Conservation (phyloP, 2,113 vertebrate species). For the Toxotes chatareus region DNA sequence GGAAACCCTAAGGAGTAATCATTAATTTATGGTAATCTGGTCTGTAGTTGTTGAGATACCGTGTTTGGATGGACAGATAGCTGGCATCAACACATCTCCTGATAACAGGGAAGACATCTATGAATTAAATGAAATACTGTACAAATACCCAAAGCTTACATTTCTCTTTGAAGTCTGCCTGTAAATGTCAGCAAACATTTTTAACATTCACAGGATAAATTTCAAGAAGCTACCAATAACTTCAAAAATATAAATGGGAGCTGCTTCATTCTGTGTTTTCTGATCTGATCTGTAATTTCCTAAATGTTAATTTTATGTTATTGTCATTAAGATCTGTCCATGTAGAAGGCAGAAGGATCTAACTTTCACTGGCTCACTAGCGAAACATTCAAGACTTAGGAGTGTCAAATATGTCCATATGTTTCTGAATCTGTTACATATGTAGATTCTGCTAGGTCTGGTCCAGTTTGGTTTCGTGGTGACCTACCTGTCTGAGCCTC, state of each 20-base stretch:
- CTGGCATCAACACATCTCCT: not conserved
- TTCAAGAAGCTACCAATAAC: not conserved
- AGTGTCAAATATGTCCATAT: not conserved
- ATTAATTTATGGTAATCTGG: not conserved
- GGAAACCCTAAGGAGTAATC: not conserved
- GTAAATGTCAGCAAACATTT: not conserved
- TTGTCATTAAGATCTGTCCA: no score
- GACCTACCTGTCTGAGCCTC: constrained; percentile 94
- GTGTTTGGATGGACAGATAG: not conserved
- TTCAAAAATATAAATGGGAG: not conserved
- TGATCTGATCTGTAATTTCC: not conserved
- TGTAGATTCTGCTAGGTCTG: constrained; percentile 90
- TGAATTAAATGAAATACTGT: not conserved
- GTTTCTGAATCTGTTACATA: not conserved
- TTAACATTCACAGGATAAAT: not conserved
- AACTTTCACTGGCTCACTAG: not conserved
- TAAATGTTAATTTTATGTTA: not conserved
- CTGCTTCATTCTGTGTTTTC: not conserved
- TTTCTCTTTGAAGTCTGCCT: not conserved
- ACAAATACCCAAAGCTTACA: not conserved
- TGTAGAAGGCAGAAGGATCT: no score
- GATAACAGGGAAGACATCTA: not conserved
- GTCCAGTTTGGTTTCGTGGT: constrained; percentile 95
- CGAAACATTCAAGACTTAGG: not conserved
- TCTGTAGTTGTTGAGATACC: not conserved